Conservation (phyloP, 2,888 invertebrate genomes). For the Lamellibrachia satsuma region DNA sequence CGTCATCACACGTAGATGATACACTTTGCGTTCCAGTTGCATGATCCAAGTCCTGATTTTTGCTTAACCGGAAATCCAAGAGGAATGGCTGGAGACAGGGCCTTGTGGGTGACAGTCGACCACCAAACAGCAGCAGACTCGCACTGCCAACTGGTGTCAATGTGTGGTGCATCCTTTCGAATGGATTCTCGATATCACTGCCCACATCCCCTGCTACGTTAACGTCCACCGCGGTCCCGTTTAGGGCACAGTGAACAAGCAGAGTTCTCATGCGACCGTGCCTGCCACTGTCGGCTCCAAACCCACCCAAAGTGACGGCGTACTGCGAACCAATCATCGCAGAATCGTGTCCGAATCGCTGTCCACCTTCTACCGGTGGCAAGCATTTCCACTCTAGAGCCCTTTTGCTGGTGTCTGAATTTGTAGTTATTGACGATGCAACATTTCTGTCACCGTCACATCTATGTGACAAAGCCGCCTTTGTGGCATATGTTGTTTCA, state of each 20-base stretch:
- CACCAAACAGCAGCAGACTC: constrained; percentile 60
- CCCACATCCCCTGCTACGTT: neutral
- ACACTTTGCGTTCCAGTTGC: neutral
- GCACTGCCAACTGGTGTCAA: constrained; percentile 46
- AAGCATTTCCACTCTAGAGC: neutral
- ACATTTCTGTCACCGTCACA: neutral
- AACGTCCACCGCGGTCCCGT: neutral
- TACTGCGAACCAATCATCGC: constrained; percentile 35
- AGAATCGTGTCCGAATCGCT: neutral
- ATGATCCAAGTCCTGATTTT: neutral
- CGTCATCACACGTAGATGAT: neutral
- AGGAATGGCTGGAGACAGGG: constrained; percentile 38
- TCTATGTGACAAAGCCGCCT: neutral
- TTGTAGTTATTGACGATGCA: neutral
- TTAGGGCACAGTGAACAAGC: neutral
- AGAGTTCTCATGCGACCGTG: constrained; percentile 42
- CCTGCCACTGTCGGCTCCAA: constrained; percentile 54
- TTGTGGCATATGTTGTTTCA: neutral
- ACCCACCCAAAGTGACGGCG: constrained; percentile 50
- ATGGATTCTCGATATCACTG: neutral
- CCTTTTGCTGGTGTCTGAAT: neutral
- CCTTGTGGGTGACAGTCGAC: constrained; percentile 63
- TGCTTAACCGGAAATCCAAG: neutral
- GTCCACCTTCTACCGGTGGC: neutral
- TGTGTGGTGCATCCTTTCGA: constrained; percentile 54